Evolutionary conservation across 2,797 vertebrate species (phyloP).

Genomic region (Mareca strepera): DNA sequence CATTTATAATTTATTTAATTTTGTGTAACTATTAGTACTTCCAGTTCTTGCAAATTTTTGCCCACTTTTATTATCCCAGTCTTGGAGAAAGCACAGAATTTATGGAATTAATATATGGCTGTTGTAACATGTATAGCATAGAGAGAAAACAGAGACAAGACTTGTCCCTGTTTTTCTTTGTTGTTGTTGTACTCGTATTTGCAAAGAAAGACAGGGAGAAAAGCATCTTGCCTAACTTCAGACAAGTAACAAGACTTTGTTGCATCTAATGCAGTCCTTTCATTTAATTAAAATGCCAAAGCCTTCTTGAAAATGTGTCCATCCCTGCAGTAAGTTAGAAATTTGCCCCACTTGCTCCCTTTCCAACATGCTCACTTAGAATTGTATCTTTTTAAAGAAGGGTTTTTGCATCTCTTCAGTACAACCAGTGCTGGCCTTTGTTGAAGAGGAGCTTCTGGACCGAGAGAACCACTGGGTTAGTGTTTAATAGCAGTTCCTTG

Average conservation of each 20-base stretch:
- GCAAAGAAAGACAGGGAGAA: neutral
- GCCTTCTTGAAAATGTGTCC: neutral
- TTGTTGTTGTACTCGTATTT: neutral
- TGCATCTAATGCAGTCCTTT: neutral
- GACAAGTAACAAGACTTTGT: neutral
- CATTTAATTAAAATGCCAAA: neutral
- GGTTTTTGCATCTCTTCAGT: neutral
- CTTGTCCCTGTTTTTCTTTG: neutral
- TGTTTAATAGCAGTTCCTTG: neutral
- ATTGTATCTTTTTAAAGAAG: neutral
- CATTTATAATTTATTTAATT: neutral
- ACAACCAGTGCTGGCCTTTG: neutral
- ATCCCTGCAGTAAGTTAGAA: neutral
- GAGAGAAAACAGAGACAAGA: neutral
- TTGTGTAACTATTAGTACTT: neutral
- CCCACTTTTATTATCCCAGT: neutral
- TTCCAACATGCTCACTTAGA: neutral
- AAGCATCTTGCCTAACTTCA: neutral
- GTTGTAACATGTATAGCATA: neutral
- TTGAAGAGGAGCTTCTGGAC: neutral
- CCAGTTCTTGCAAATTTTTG: neutral
- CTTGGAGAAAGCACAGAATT: neutral
- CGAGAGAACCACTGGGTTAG: neutral
- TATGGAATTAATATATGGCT: neutral
- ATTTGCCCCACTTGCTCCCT: neutral